Conservation (phyloP, 2,888 invertebrate genomes). For the Torymus aiolomorphi region DNA sequence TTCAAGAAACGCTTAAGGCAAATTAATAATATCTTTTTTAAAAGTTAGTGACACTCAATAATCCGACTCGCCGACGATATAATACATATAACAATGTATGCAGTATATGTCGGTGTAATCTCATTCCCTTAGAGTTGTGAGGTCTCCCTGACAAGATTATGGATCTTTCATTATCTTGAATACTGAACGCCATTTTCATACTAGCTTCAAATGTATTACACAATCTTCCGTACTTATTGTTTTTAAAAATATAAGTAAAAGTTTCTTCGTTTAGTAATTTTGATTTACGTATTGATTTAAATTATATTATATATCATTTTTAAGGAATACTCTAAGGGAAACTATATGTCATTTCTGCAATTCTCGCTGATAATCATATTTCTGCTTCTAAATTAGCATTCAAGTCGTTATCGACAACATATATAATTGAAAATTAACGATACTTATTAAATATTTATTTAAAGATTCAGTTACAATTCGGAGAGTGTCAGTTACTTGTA, state of each 20-base stretch:
- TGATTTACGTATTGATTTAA: not conserved
- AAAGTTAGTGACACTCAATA: constrained; percentile 28
- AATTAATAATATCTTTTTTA: constrained; percentile 8
- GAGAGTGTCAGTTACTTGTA: too few relatives aligned
- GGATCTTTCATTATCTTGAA: constrained; percentile 65
- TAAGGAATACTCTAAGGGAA: too few relatives aligned
- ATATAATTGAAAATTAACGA: too few relatives aligned
- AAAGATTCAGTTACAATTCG: too few relatives aligned
- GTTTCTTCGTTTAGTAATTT: not conserved
- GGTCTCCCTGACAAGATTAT: constrained; percentile 71
- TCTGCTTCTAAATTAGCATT: not conserved
- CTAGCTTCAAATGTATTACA: constrained; percentile 39
- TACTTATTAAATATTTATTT: too few relatives aligned
- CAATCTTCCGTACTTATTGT: constrained; percentile 8
- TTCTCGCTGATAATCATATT: not conserved
- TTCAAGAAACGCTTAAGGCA: not conserved
- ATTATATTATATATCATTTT: too few relatives aligned
- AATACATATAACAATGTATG: constrained; percentile 48
- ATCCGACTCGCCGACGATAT: constrained; percentile 26
- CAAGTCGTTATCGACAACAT: too few relatives aligned
- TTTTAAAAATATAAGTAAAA: constrained; percentile 11
- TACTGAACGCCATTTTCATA: constrained; percentile 45
- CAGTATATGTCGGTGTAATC: constrained; percentile 62
- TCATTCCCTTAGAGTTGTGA: constrained; percentile 68
- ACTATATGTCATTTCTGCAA: not conserved